Base-by-base conservation (phyloP, 1,140 invertebrate genomes). In the Heliconius himera region DNA sequence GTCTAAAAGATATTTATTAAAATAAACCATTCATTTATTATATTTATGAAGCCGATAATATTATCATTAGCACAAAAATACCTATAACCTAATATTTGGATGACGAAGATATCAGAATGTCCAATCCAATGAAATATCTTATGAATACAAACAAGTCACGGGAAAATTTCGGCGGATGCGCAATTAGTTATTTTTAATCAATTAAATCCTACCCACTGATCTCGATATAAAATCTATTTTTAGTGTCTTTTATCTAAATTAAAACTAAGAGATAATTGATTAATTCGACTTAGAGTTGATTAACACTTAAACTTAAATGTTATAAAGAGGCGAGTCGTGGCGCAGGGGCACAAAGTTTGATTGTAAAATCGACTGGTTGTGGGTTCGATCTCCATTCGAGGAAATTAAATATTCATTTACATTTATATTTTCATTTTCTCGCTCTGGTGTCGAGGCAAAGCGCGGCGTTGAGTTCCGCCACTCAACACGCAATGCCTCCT, bases 121-220 rank as follows among this genome's bases (percentile, higher is more conserved):
- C 81, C 74, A 74, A 66, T 72, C 74, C 77, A 66, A 70, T 71
- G 78, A 82, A 79, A 77, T 66, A 76, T 76, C 75, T 74, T 76
- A 80, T 60, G 78, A 77, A 83, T 86, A 85, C 82, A 88, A 88
- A 84, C 83, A 84, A 73, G 70, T 70, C 75, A 46, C 81, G 36
- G 83, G 85, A 86, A 87, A 87, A 73, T 86, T 85, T 84, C 74
- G 38, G 49, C n/a, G 29, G 51, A 80, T 51, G 54, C 78, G 80
- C 77, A 75, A 46, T 78, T 74, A 41, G 71, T 75, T 78, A 82
- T 84, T 84, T 82, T 82, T 82, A 79, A 74, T 74, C 49, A 74
- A 79, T 82, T 77, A 77, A 82, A 74, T 71, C n/a, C 56, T 74
- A 74, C 75, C 26, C 77, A 46, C 33, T 70, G 74, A 33, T 79